Evolutionary conservation across 2,113 vertebrate genomes (phyloP).

Genomic region (Osmerus mordax): DNA sequence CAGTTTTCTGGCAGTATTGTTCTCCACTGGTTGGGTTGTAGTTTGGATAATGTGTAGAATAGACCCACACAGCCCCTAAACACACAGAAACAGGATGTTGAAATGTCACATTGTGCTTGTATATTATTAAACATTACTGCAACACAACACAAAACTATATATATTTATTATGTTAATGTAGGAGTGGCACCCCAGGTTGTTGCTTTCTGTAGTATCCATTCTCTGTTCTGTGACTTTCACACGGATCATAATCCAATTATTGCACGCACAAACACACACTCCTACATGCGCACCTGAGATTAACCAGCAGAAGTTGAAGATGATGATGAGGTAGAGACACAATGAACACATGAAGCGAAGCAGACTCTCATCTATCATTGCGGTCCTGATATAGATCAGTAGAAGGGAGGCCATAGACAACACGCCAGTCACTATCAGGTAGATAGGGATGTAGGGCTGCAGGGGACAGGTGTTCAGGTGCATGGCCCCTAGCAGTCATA

Average conservation of each 20-base stretch:
- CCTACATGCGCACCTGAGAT: background rate
- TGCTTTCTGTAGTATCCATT: too few relatives aligned
- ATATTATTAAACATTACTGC: too few relatives aligned
- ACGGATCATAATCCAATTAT: too few relatives aligned
- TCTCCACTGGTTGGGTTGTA: slow-evolving; percentile 23
- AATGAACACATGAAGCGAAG: background rate
- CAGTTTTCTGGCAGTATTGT: background rate
- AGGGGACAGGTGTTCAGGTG: background rate
- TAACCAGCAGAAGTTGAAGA: slow-evolving; percentile 7
- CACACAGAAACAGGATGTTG: background rate
- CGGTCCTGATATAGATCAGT: background rate
- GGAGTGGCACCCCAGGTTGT: too few relatives aligned
- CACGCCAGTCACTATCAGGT: background rate
- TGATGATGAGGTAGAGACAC: background rate
- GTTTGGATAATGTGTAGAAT: slow-evolving; percentile 45
- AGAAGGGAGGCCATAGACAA: background rate
- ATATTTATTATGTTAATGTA: background rate
- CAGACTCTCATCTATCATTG: background rate
- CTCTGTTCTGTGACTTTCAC: too few relatives aligned
- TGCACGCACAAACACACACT: too few relatives aligned
- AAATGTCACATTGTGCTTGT: background rate
- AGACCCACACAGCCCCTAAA: slow-evolving; percentile 54
- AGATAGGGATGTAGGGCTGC: slow-evolving; percentile 10
- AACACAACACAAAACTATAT: background rate
- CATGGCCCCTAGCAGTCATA: slow-evolving; percentile 1